Base-by-base conservation (phyloP, 2,797 vertebrate species). In the Clarias pachynema region DNA sequence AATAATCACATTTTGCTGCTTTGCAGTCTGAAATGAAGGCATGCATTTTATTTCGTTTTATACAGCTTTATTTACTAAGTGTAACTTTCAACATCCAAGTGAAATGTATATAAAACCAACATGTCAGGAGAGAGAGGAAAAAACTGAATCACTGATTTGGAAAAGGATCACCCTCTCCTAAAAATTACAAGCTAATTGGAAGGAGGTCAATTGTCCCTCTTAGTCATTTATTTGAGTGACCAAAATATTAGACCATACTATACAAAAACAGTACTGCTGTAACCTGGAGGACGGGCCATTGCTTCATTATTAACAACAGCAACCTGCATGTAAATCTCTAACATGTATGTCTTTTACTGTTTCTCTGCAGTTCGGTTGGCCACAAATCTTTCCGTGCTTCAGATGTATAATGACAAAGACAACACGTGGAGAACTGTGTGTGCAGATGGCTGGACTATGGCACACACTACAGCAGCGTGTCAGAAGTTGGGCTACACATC, bases 401-500 rank as follows among this genome's bases (percentile, higher is more conserved):
- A 98, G 91, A 94, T 99, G 73, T 94, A 95, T 65, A 88, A 91
- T 75, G 9, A 68, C 6, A 44, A 16, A 0, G 81, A 84, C 83
- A 90, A 90, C 0, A 91, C 91, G 0, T 99, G 98, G 98, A 93
- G 89, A 90, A 97, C 93, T 0, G 90, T 95, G 88, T 99, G 98
- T 85, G 92, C 91, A 0, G 95, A 99, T 2, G 90, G 89, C 89
- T 99, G 97, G 93, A 93, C 92, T 0, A 18, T 26, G 0, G 73
- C 81, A 6, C 92, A 97, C 91, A 96, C 97, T 0, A 87, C 91
- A 87, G 94, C 89, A 0, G 94, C 95, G 6, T 99, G 98, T 4
- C 87, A 91, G 78, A 94, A 97, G 80, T 94, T 99, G 90, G 98
- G 98, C 87, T 99, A 97, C 87, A 90, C 93, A 87, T 87, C 89